Evolutionary conservation across 2,797 vertebrate species (phyloP).

Genomic region (Pipistrellus pygmaeus): DNA sequence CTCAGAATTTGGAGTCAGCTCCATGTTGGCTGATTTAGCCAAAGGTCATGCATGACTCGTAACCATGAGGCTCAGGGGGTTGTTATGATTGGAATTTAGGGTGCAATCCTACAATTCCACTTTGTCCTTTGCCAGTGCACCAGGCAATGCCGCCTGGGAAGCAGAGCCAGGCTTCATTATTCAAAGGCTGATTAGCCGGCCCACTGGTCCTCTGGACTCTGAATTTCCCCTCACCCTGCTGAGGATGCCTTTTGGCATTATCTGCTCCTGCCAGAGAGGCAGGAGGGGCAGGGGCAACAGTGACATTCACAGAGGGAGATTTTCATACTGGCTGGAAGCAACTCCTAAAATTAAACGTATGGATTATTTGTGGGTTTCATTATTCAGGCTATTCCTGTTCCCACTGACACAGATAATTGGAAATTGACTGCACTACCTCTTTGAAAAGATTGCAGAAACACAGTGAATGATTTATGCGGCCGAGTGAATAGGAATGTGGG

Average conservation of each 20-base stretch:
- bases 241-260: not conserved
- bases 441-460: conserved; percentile 70
- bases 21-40: not conserved
- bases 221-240: not conserved
- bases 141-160: not conserved
- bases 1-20: not conserved
- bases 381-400: conserved; percentile 67
- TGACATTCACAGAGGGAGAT: conserved; percentile 36
- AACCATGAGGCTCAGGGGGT: not conserved
- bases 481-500: conserved; percentile 27
- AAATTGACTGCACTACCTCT: conserved; percentile 74
- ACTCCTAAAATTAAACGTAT: conserved; percentile 75
- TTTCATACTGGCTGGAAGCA: conserved; percentile 65
- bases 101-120: not conserved
- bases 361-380: conserved; percentile 78
- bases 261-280: not conserved
- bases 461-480: conserved; percentile 63
- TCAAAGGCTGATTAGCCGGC: not conserved
- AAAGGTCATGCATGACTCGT: not conserved
- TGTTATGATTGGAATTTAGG: not conserved
- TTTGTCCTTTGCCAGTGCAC: not conserved
- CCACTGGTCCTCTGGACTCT: not conserved
- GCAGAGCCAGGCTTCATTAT: not conserved
- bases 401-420: conserved; percentile 79
- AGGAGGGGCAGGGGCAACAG: not conserved